Evolutionary conservation across 2,113 vertebrate species (phyloP).

Genomic region (Ginglymostoma cirratum): DNA sequence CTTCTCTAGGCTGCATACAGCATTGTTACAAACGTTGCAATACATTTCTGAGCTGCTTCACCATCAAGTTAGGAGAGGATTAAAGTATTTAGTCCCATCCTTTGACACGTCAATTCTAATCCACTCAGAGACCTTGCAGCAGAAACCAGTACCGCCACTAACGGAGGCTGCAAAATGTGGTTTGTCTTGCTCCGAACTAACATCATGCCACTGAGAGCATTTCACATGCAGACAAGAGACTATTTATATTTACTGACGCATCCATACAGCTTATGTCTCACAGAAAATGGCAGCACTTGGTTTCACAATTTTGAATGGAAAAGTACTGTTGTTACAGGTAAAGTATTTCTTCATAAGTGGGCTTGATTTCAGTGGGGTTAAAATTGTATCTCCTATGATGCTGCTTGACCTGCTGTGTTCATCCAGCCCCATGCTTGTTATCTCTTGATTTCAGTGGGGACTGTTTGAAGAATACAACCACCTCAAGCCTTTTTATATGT

Average conservation of each 20-base stretch:
- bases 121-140: neutral
- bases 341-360: constrained; percentile 57
- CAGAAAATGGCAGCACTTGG: neutral
- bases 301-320: neutral
- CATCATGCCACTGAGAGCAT: neutral
- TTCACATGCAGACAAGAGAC: neutral
- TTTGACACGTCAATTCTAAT: neutral
- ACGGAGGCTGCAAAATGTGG: neutral
- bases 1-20: too few relatives aligned
- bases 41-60: neutral
- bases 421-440: too few relatives aligned
- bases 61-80: neutral
- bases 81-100: neutral
- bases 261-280: neutral
- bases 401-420: too few relatives aligned
- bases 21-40: too few relatives aligned
- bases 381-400: too few relatives aligned
- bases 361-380: constrained; percentile 57
- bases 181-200: neutral
- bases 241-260: neutral
- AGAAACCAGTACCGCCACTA: neutral
- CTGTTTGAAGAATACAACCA: constrained; percentile 57
- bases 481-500: constrained; percentile 51
- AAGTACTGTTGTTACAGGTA: constrained; percentile 46
- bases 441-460: constrained; percentile 56